Conservation (phyloP, 2,888 invertebrate genomes). For the Trilocha varians region DNA sequence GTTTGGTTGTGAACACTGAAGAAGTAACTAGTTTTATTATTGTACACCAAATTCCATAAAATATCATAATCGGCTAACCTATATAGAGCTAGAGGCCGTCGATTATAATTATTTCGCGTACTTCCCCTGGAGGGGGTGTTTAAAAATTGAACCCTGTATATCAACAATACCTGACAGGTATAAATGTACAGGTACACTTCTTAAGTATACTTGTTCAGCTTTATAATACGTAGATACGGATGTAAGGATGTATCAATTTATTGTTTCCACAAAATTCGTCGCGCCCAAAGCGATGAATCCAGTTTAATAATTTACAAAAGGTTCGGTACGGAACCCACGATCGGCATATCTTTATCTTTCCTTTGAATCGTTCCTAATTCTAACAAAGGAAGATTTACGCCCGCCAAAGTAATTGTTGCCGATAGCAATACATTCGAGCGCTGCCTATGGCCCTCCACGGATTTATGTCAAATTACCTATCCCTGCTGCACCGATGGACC, state of each 20-base stretch:
- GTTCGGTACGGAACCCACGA: background rate
- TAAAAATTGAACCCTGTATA: too few relatives aligned
- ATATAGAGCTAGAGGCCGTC: too few relatives aligned
- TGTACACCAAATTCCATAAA: too few relatives aligned
- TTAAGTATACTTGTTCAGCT: too few relatives aligned
- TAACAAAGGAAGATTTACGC: slow-evolving; percentile 22
- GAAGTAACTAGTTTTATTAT: too few relatives aligned
- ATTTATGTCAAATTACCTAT: slow-evolving; percentile 65
- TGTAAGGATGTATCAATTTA: background rate
- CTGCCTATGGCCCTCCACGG: slow-evolving; percentile 44
- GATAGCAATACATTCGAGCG: slow-evolving; percentile 41
- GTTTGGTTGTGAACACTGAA: too few relatives aligned
- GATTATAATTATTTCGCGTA: too few relatives aligned
- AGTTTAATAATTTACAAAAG: background rate
- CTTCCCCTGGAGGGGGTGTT: too few relatives aligned
- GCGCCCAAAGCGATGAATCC: background rate
- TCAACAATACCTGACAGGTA: too few relatives aligned
- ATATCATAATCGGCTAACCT: too few relatives aligned
- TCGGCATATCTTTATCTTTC: background rate
- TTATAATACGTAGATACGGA: too few relatives aligned
- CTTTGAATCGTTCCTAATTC: slow-evolving; percentile 1
- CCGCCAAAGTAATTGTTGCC: slow-evolving; percentile 34
- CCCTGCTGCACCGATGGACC: slow-evolving; percentile 35
- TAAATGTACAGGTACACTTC: too few relatives aligned
- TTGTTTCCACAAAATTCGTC: background rate